phyloP scores from a whole-genome alignment of 2,888 invertebrate species.

The Oligia fasciuncula region DNA sequence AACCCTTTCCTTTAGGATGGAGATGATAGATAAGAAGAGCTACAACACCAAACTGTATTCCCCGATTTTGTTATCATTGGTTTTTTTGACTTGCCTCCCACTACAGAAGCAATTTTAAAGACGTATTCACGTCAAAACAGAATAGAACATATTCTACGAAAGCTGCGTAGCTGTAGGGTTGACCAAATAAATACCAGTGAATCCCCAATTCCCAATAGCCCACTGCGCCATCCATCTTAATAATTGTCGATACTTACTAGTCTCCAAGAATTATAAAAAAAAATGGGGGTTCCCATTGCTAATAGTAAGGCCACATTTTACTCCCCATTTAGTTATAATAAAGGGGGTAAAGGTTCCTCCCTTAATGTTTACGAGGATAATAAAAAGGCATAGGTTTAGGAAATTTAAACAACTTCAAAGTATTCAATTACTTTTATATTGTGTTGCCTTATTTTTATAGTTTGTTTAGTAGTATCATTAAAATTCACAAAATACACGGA shows the following conservation, averaged over 20 bases:
- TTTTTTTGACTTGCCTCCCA: no score
- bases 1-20: no score
- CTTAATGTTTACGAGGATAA: not conserved
- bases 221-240: no score
- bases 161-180: not conserved
- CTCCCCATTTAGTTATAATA: not conserved
- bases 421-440: constrained; percentile 39
- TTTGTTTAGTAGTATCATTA: constrained; percentile 21
- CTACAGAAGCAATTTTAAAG: no score
- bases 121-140: not conserved
- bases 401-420: constrained; percentile 35
- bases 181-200: no score
- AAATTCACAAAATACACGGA: constrained; percentile 33
- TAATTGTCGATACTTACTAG: no score
- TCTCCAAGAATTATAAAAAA: not conserved
- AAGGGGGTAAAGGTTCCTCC: not conserved
- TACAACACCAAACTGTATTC: no score
- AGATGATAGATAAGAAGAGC: no score
- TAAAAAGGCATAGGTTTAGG: not conserved
- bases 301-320: not conserved
- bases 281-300: not conserved
- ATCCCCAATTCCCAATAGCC: no score
- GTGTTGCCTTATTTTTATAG: constrained; percentile 34
- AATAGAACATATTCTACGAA: not conserved
- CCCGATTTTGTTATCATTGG: no score